phyloP scores from a whole-genome alignment of 1,140 invertebrate species.

The Zaprionus capensis region DNA sequence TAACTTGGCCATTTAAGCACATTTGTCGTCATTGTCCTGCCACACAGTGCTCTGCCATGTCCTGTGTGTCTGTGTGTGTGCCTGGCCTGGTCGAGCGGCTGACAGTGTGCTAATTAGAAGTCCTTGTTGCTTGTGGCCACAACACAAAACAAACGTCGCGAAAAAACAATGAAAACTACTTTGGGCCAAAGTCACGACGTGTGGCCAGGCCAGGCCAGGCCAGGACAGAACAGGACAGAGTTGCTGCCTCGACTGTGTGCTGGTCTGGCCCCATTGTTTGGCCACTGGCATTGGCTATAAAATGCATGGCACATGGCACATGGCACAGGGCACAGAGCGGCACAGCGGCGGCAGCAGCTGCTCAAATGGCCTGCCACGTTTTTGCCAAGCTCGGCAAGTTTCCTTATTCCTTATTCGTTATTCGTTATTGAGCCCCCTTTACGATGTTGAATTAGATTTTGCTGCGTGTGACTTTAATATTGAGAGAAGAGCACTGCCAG shows the following conservation, averaged over 20 bases:
- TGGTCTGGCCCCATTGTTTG: constrained; percentile 41
- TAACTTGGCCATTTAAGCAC: constrained; percentile 79
- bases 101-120: constrained; percentile 83
- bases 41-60: background rate
- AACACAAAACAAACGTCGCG: constrained; percentile 76
- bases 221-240: no score
- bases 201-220: background rate
- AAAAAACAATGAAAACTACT: constrained; percentile 82
- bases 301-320: constrained; percentile 56
- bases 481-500: background rate
- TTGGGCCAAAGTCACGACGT: constrained; percentile 71
- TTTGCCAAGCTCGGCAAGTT: constrained; percentile 40
- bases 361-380: constrained; percentile 59
- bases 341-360: no score
- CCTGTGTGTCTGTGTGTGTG: constrained; percentile 25
- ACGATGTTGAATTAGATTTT: constrained; percentile 29
- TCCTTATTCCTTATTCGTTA: constrained; percentile 8
- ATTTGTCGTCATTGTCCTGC: constrained; percentile 75
- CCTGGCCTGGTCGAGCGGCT: constrained; percentile 55
- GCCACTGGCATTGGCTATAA: constrained; percentile 45
- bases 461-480: constrained; percentile 65
- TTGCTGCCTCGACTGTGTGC: background rate
- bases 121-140: constrained; percentile 82
- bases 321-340: constrained; percentile 30
- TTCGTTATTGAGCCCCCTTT: constrained; percentile 9